These are phyloP conservation scores for Polypedilum vanderplanki DNA, from an alignment of 1,140 invertebrate species.

Conservation along the genomic window DNA sequence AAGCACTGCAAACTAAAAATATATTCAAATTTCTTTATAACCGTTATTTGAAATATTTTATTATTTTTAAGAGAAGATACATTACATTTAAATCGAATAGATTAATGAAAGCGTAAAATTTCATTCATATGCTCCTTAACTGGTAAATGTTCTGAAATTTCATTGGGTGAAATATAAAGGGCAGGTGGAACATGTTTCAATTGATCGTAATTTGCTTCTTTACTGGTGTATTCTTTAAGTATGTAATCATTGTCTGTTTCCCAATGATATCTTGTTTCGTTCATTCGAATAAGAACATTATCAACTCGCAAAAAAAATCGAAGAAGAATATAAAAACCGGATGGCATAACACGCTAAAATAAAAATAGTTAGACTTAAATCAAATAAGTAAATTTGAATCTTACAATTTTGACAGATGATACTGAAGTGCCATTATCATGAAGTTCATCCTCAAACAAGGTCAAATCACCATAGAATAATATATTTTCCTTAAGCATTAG, in stretches of 20 bases:
- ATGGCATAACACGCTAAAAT: constrained; percentile 88
- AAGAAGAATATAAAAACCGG: constrained; percentile 83
- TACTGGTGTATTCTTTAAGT: constrained; percentile 66
- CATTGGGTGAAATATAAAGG: constrained; percentile 50
- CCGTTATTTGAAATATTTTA: not conserved
- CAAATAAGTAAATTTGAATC: constrained; percentile 38
- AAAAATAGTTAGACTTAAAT: constrained; percentile 34
- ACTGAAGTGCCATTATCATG: constrained; percentile 95
- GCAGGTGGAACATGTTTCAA: constrained; percentile 45
- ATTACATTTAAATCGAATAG: not conserved
- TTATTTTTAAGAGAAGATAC: not conserved
- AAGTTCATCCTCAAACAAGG: constrained; percentile 95
- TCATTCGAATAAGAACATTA: constrained; percentile 77
- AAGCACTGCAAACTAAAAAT: not conserved
- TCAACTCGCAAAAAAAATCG: constrained; percentile 93
- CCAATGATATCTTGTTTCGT: constrained; percentile 89
- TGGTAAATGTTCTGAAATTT: constrained; percentile 49
- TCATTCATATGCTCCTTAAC: constrained; percentile 35
- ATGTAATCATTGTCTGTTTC: constrained; percentile 69
- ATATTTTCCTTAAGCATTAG: constrained; percentile 87
- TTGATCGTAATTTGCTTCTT: constrained; percentile 61
- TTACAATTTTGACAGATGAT: constrained; percentile 89
- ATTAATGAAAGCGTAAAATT: not conserved
- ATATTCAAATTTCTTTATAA: not conserved
- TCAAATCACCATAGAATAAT: constrained; percentile 88